A percentile compares a stretch with the other conserved stretches of the same genome.
phyloP scores from a whole-genome alignment of 2,888 invertebrate genomes.

The Resseliella maxima region DNA sequence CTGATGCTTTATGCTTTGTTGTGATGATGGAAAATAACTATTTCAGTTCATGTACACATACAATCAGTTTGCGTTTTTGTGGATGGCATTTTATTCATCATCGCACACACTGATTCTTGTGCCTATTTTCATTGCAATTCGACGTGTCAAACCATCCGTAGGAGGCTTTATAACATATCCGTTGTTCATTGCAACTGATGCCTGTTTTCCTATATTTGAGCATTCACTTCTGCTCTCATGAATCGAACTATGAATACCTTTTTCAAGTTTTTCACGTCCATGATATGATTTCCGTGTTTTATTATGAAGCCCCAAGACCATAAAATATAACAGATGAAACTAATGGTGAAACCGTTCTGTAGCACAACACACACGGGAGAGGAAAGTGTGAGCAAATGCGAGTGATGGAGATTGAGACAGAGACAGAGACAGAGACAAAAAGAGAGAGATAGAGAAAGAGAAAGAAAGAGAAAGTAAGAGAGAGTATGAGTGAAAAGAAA shows the following conservation, averaged over 20 bases:
- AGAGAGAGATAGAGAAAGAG: too few relatives aligned
- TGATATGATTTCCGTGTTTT: conserved; percentile 2
- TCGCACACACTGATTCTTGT: not conserved
- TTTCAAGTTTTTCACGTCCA: not conserved
- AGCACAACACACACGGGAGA: not conserved
- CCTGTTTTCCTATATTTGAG: too few relatives aligned
- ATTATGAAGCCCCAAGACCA: not conserved
- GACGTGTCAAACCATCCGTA: not conserved
- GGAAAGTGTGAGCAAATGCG: too few relatives aligned
- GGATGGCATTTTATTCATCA: not conserved
- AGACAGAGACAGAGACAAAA: too few relatives aligned
- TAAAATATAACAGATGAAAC: conserved; percentile 32
- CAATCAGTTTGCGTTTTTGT: not conserved
- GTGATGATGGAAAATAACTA: not conserved
- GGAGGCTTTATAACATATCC: not conserved
- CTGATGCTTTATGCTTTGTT: not conserved
- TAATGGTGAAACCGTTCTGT: not conserved
- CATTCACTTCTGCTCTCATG: not conserved
- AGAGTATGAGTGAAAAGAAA: too few relatives aligned
- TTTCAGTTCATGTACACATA: not conserved
- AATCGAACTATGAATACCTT: not conserved
- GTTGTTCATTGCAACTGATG: too few relatives aligned
- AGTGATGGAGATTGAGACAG: too few relatives aligned
- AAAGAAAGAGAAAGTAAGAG: too few relatives aligned
- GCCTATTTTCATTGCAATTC: not conserved